phyloP scores from a whole-genome alignment of 1,140 invertebrate genomes.

The Lethrus apterus region DNA sequence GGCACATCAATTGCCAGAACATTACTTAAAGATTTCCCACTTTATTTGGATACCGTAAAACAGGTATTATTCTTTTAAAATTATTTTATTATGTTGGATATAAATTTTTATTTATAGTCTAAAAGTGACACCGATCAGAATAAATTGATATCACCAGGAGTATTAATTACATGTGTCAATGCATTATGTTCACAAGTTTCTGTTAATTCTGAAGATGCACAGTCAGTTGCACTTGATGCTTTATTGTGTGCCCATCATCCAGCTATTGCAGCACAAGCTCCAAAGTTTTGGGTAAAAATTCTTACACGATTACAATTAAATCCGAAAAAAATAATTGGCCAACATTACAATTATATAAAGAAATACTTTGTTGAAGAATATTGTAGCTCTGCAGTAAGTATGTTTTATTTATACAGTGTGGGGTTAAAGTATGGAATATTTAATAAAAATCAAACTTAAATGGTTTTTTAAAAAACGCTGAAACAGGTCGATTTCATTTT shows the following conservation, averaged over 20 bases:
- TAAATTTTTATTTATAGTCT: background rate
- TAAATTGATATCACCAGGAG: slow-evolving; percentile 21
- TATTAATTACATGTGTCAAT: slow-evolving; percentile 42
- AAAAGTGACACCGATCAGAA: slow-evolving; percentile 9
- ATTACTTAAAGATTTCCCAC: slow-evolving; percentile 53
- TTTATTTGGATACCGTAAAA: slow-evolving; percentile 52
- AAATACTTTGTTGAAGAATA: slow-evolving; percentile 55
- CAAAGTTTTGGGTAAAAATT: slow-evolving; percentile 56
- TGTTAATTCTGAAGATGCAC: slow-evolving; percentile 44
- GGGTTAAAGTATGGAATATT: no score
- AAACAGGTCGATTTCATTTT: no score
- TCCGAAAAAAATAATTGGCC: slow-evolving; percentile 49
- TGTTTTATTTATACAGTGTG: no score
- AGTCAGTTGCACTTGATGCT: slow-evolving; percentile 51
- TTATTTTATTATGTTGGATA: background rate
- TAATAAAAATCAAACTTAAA: no score
- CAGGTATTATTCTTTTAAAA: no score
- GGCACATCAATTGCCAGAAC: slow-evolving; percentile 43
- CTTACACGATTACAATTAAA: slow-evolving; percentile 49
- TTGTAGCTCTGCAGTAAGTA: slow-evolving; percentile 46
- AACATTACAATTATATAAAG: slow-evolving; percentile 48
- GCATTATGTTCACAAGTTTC: slow-evolving; percentile 46
- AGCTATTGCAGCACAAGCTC: slow-evolving; percentile 46
- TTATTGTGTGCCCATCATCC: slow-evolving; percentile 64
- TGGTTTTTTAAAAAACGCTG: no score